Percentiles rank a stretch among this genome's conserved stretches.
Conservation (phyloP, 2,888 invertebrate species). For the Oasisia sp. region DNA sequence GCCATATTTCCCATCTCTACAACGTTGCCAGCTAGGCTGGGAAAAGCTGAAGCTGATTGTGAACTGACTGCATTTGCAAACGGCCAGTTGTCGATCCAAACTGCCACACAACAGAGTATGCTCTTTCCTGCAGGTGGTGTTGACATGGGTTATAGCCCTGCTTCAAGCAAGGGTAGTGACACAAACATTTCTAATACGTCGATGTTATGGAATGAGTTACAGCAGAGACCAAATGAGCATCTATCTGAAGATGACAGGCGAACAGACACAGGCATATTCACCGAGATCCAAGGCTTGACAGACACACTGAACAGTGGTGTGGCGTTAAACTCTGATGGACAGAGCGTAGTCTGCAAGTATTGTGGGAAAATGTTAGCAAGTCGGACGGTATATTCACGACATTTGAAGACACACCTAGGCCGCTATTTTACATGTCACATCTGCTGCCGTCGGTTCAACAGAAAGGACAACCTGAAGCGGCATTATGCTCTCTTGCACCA, state of each 20-base stretch:
- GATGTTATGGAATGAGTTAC: not conserved
- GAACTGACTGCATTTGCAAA: not conserved
- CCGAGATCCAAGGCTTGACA: not conserved
- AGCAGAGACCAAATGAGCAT: not conserved
- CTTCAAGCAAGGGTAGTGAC: not conserved
- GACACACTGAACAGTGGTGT: not conserved
- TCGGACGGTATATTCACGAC: not conserved
- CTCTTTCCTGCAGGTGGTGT: not conserved
- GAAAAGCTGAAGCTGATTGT: not conserved
- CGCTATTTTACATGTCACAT: not conserved
- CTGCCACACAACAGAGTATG: not conserved
- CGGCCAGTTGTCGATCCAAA: not conserved
- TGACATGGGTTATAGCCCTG: not conserved
- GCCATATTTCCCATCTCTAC: not conserved
- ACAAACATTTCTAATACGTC: not conserved
- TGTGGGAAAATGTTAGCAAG: constrained; percentile 1
- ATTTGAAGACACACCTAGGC: not conserved
- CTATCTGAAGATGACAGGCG: not conserved
- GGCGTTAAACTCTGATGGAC: not conserved
- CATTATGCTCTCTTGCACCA: not conserved
- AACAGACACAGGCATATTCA: not conserved
- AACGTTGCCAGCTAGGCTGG: not conserved
- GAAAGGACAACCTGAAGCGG: not conserved
- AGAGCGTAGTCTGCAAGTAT: not conserved
- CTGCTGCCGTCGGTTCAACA: constrained; percentile 4